phyloP scores from a whole-genome alignment of 2,888 invertebrate species.

The Pilophorus perplexus region DNA sequence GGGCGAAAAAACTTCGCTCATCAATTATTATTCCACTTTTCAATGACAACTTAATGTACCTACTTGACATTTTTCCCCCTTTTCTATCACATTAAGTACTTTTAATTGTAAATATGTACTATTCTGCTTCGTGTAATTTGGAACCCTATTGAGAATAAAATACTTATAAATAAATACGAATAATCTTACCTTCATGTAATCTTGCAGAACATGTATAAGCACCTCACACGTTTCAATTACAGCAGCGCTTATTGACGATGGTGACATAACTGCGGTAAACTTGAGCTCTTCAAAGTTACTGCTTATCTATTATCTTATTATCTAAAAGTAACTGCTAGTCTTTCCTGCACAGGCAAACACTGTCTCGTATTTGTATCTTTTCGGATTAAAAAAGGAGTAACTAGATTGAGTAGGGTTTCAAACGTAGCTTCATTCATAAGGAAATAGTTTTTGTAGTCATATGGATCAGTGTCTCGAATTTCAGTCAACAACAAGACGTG shows the following conservation, averaged over 20 bases:
- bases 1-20: too few species aligned
- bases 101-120: background rate
- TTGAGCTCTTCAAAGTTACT: slow-evolving; percentile 40
- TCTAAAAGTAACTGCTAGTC: slow-evolving; percentile 30
- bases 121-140: slow-evolving; percentile 4
- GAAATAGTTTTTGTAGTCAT: slow-evolving; percentile 26
- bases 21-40: slow-evolving; percentile 18
- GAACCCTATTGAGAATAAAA: slow-evolving; percentile 16
- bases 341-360: slow-evolving; percentile 18
- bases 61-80: background rate
- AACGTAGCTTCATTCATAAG: slow-evolving; percentile 18
- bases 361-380: slow-evolving; percentile 20
- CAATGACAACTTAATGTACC: slow-evolving; percentile 2
- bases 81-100: background rate
- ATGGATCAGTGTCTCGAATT: slow-evolving; percentile 21
- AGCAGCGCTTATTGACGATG: slow-evolving; percentile 35
- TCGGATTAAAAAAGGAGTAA: slow-evolving; percentile 29
- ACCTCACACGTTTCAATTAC: slow-evolving; percentile 44
- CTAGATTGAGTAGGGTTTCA: slow-evolving; percentile 17
- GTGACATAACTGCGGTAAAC: slow-evolving; percentile 37
- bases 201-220: slow-evolving; percentile 43
- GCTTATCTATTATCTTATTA: slow-evolving; percentile 41
- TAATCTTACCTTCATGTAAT: slow-evolving; percentile 33
- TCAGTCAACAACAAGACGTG: slow-evolving; percentile 17
- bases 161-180: too few species aligned